Base-by-base conservation (phyloP, 2,888 invertebrate genomes). In the Sympetrum striolatum region DNA sequence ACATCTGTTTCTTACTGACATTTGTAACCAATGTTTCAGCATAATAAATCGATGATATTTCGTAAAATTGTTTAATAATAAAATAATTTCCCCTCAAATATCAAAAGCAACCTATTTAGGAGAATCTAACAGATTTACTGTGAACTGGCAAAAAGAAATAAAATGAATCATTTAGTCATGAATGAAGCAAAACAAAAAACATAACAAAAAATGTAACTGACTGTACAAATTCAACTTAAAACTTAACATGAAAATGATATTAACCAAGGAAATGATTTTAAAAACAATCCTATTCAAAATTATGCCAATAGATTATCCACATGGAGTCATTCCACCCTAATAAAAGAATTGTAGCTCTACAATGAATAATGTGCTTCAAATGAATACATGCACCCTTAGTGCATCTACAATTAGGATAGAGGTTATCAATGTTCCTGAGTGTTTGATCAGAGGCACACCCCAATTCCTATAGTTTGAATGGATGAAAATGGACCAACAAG, bases 381-480 rank as follows among this genome's bases (percentile, higher is more conserved):
- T 35, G 31, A 86, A 60, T n/a, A 86, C 12, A 37, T 60, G 35
- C 22, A 60, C 60, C 15, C 22, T 60, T 1, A 35, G 86, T 86
- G 86, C 86, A 86, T 14, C 22, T 37, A 37, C 10, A 39, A 86
- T 37, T 35, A 60, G 60, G 58, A 86, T 48, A 37, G 35, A 86
- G 82, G 86, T 58, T 60, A 37, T 86, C 15, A 39, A 86, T 35
- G 60, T 58, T 86, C 86, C 86, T 86, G 86, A 86, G 86, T 31
- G 37, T 86, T 60, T 64, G 18, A 37, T 60, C n/a, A 35, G 86
- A 86, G 86, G 86, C 35, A 64, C 37, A 39, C 60, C 37, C 35
- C 58, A 10, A 58, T 86, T 22, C 60, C 60, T 60, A 0, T 5
- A 35, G 39, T 86, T 5, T 73, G 39, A 6, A 37, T 37, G 35